A percentile compares a stretch with the other conserved stretches of the same genome.
Conservation (phyloP, 2,888 invertebrate species). For the Latrodectus elegans region DNA sequence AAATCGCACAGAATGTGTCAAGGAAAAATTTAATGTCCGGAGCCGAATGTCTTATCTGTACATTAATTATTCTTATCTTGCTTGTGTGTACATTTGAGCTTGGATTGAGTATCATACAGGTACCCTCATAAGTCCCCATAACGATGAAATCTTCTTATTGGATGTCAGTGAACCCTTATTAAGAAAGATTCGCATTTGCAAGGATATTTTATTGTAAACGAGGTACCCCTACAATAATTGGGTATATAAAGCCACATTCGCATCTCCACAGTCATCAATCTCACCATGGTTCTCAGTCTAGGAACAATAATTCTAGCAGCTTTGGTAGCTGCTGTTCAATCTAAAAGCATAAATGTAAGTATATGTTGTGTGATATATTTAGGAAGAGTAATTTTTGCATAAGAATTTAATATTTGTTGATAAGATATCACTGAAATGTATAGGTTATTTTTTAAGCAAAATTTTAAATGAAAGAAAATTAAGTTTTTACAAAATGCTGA, state of each 20-base stretch:
- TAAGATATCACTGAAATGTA: too few relatives aligned
- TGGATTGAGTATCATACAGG: neutral
- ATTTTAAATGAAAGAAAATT: too few relatives aligned
- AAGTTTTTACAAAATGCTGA: too few relatives aligned
- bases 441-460: too few relatives aligned
- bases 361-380: neutral
- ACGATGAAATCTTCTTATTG: conserved; percentile 41
- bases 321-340: conserved; percentile 30
- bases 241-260: conserved; percentile 33
- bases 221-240: conserved; percentile 16
- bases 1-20: neutral
- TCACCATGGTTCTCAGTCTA: conserved; percentile 48
- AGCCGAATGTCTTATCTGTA: neutral
- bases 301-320: conserved; percentile 32
- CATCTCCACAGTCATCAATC: conserved; percentile 1
- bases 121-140: neutral
- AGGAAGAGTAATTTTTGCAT: too few relatives aligned
- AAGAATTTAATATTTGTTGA: too few relatives aligned
- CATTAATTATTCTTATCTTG: conserved; percentile 3
- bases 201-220: conserved; percentile 26
- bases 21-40: neutral
- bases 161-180: conserved; percentile 54
- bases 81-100: neutral
- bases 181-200: conserved; percentile 18
- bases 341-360: conserved; percentile 55